Percentiles rank a stretch among this genome's conserved stretches.
Evolutionary conservation across 2,113 vertebrate genomes (phyloP).

Genomic region (Pedionomus torquatus): DNA sequence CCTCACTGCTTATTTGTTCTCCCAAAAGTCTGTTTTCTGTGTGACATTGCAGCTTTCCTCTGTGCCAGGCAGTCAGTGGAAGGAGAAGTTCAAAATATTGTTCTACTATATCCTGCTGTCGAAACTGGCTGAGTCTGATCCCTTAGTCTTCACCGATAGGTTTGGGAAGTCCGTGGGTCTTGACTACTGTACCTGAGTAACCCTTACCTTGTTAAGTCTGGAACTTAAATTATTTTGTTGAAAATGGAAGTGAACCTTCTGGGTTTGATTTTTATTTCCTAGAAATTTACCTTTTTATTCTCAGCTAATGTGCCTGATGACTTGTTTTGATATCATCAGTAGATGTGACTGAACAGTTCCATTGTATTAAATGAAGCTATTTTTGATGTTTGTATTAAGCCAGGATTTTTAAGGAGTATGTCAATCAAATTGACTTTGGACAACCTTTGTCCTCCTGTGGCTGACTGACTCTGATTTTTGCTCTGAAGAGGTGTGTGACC

Average conservation of each 20-base stretch:
- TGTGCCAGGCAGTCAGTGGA: neutral
- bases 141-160: rapidly evolving
- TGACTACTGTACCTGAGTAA: neutral
- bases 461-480: neutral
- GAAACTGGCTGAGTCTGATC: neutral
- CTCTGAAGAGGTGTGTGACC: neutral
- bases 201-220: neutral
- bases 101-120: neutral
- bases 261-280: neutral
- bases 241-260: neutral
- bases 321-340: neutral
- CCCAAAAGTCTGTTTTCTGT: rapidly evolving
- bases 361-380: neutral
- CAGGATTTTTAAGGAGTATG: neutral
- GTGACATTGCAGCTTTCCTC: neutral
- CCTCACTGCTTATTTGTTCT: neutral
- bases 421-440: neutral
- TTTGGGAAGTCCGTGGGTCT: neutral
- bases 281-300: neutral
- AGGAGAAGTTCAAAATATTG: neutral
- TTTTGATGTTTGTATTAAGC: neutral
- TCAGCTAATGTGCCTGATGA: neutral
- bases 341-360: neutral
- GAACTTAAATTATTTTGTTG: neutral
- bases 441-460: neutral